Percentiles rank a stretch among this genome's conserved stretches.
Evolutionary conservation across 2,113 vertebrate species (phyloP).

Genomic region (Pungitius pungitius): DNA sequence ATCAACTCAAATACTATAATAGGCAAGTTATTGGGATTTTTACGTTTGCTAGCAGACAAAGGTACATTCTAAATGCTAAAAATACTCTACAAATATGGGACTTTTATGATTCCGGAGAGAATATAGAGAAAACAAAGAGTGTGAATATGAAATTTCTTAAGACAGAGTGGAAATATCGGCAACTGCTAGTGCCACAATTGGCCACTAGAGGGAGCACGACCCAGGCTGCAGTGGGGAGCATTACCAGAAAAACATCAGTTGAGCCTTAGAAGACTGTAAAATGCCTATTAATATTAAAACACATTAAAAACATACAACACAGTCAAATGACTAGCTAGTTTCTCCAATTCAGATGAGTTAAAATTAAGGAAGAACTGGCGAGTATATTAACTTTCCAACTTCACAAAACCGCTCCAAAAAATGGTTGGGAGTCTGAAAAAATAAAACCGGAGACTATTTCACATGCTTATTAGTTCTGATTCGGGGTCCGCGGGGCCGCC

Average conservation of each 20-base stretch:
- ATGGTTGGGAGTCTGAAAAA: neutral
- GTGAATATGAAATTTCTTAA: neutral
- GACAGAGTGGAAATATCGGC: neutral
- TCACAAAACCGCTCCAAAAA: neutral
- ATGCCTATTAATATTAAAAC: neutral
- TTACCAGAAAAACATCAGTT: neutral
- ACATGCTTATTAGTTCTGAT: constrained; percentile 21
- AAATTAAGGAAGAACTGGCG: neutral
- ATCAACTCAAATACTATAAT: neutral
- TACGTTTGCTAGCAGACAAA: neutral
- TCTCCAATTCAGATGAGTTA: neutral
- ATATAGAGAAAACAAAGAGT: neutral
- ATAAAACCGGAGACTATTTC: neutral
- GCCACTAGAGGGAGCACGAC: constrained; percentile 57
- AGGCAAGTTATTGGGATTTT: neutral
- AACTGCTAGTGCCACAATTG: neutral
- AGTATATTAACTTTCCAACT: neutral
- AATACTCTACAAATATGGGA: neutral
- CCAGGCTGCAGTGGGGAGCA: neutral
- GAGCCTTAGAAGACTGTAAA: neutral
- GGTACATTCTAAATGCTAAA: neutral
- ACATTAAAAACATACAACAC: neutral
- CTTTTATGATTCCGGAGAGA: neutral
- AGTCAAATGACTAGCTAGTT: neutral
- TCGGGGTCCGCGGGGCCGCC: constrained; percentile 17